These are phyloP conservation scores for Cassiopea andromeda DNA, from an alignment of 30 jellyfish, hydroid and myxozoan genomes.

Conservation along the genomic window DNA sequence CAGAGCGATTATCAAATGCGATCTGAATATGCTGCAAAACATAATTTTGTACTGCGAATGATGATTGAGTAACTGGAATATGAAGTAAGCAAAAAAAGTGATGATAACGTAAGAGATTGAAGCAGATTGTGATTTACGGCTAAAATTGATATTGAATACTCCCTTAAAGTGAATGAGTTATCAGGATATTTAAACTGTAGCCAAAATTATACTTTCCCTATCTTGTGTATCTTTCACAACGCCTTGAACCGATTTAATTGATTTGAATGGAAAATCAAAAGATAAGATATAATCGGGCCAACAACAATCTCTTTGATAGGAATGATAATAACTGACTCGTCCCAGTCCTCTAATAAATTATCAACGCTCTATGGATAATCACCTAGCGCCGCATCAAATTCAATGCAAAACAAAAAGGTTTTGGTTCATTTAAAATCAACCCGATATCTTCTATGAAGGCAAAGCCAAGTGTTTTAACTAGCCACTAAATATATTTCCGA, in stretches of 20 bases:
- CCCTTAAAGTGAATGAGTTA: constrained; percentile 1
- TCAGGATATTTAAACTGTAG: constrained; percentile 25
- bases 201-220: constrained; percentile 40
- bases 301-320: constrained; percentile 17
- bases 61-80: neutral
- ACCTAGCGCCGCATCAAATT: neutral
- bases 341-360: constrained; percentile 27
- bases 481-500: too few relatives aligned
- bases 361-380: constrained; percentile 17
- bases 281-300: constrained; percentile 28
- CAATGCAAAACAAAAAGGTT: neutral
- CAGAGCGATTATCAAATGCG: too few relatives aligned
- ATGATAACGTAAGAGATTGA: neutral
- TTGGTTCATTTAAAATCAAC: neutral
- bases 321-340: constrained; percentile 35
- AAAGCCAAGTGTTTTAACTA: neutral
- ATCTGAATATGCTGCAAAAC: too few relatives aligned
- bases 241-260: constrained; percentile 17
- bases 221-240: constrained; percentile 18
- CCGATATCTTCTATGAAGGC: neutral
- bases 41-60: too few relatives aligned
- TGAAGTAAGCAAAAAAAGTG: neutral
- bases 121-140: neutral
- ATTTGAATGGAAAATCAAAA: constrained; percentile 14
- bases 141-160: neutral